Evolutionary conservation across 1,140 invertebrate species (phyloP), one percentile per base, ranked within the genome.

Genomic region (Propsilocerus akamusi): DNA sequence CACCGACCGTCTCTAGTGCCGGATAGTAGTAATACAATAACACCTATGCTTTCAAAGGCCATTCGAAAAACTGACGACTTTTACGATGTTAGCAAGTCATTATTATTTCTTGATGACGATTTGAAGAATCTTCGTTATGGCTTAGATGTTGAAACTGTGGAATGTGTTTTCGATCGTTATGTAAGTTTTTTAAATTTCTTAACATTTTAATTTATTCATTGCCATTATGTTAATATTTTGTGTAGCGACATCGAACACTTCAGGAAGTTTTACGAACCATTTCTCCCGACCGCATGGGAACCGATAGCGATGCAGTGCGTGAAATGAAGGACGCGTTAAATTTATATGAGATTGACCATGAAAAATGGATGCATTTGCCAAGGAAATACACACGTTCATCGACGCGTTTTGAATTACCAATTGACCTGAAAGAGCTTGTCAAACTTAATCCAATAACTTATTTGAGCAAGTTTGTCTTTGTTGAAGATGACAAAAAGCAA

Each of bases 351-450:
- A 59, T 58, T 5, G 58, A 59, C 52, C 55, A 55, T 5, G 59
- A 62, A 25, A 55, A 56, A 34, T 65, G 63, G 57, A 57, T 72
- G 11, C 70, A 69, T 46, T 61, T 75, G 50, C 76, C 76, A 1
- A 59, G 76, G 22, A 68, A 74, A 14, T 80, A 78, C 60, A 72
- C 73, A 0, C 69, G 77, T 48, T 71, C 73, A 26, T 72, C 68
- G 30, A 72, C 73, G 1, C 63, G 78, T 52, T 80, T 81, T 54
- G 76, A 80, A 61, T 59, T 81, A 3, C 71, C 74, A 8, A 57
- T 80, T 49, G 68, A 76, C 52, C 69, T 73, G 37, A 55, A 62
- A 37, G 68, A 68, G 51, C 58, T 80, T 2, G 60, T 62, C 28
- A 66, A 75, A 76, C 53, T 47, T 55, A 60, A 12, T 49, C 11